Evolutionary conservation across 2,888 invertebrate genomes (phyloP).

Genomic region (Saturnia pavonia): DNA sequence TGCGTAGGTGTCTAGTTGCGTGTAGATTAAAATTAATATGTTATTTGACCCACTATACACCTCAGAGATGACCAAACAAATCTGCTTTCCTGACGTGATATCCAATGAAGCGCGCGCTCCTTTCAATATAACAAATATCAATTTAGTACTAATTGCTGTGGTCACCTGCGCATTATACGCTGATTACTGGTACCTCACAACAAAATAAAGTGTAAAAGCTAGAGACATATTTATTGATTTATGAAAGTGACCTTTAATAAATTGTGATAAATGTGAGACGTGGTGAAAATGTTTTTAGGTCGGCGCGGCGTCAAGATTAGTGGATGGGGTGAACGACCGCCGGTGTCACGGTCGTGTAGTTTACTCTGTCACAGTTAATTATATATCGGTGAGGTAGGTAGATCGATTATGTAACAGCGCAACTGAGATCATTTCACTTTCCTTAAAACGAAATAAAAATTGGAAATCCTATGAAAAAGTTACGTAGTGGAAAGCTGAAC

Average conservation of each 20-base stretch:
- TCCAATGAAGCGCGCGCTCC: neutral
- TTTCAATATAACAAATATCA: neutral
- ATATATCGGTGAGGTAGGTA: conserved; percentile 21
- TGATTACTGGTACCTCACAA: neutral
- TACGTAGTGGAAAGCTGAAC: neutral
- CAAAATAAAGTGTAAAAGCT: conserved; percentile 12
- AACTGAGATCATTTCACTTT: conserved; percentile 5
- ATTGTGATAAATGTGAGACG: conserved; percentile 44
- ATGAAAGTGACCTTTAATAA: conserved; percentile 39
- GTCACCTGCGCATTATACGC: conserved; percentile 1
- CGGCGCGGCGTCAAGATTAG: conserved; percentile 59
- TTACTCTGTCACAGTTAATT: conserved; percentile 20
- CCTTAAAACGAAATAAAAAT: conserved; percentile 2
- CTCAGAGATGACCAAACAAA: too few relatives aligned
- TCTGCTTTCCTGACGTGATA: neutral
- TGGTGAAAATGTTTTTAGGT: conserved; percentile 49
- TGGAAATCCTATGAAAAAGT: neutral
- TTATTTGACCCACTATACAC: too few relatives aligned
- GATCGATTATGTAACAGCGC: conserved; percentile 15
- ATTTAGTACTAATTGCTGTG: neutral
- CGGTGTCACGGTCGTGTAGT: conserved; percentile 65
- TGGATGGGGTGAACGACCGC: conserved; percentile 67
- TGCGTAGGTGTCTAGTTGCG: too few relatives aligned
- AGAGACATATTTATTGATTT: conserved; percentile 4
- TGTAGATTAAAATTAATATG: too few relatives aligned